These are phyloP conservation scores for Ataeniobius toweri DNA, from an alignment of 2,797 vertebrate species.

Conservation along the genomic window DNA sequence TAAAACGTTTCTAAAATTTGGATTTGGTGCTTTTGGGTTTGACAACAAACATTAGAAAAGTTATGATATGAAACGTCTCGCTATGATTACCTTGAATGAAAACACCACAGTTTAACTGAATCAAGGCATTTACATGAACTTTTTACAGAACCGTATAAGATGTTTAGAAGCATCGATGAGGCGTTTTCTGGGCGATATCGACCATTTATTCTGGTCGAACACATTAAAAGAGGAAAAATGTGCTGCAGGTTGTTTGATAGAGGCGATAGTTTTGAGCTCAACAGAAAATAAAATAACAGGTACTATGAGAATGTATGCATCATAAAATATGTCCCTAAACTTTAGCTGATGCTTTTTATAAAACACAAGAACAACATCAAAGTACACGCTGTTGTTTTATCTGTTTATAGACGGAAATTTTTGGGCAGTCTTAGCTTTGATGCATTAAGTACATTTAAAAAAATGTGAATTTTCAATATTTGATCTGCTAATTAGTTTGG, in stretches of 20 bases:
- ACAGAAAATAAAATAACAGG: background rate
- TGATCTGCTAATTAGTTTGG: background rate
- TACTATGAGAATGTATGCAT: no score
- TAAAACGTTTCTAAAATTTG: no score
- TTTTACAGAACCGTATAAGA: background rate
- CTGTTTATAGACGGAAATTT: background rate
- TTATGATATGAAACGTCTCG: background rate
- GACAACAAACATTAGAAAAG: background rate
- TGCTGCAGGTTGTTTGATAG: no score
- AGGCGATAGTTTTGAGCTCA: background rate
- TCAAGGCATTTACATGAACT: no score
- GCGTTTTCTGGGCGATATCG: background rate
- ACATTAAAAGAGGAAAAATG: no score
- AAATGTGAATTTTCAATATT: background rate
- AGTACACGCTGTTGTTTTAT: background rate
- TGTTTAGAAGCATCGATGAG: background rate
- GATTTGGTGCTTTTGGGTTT: background rate
- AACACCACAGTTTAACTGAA: background rate
- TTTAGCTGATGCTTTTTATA: no score
- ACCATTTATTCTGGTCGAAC: background rate
- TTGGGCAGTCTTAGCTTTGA: background rate
- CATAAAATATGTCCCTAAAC: no score
- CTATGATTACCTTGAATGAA: background rate
- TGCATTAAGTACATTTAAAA: background rate
- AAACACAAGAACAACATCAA: no score